Conservation (phyloP, 2,113 vertebrate genomes). For the Xiphophorus hellerii region DNA sequence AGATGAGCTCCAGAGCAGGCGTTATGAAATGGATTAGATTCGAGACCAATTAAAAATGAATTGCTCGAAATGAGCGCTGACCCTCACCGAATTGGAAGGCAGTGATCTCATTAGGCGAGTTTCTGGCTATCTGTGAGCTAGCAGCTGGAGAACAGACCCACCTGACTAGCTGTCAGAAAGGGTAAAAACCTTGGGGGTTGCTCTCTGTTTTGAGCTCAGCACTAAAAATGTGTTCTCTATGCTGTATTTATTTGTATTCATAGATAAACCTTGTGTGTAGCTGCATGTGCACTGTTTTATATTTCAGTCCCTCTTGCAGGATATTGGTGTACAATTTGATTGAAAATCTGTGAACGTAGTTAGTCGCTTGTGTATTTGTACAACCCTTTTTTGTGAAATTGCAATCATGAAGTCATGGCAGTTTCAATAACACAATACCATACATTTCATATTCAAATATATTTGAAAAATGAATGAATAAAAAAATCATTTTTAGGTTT, state of each 20-base stretch:
- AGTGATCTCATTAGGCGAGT: conserved; percentile 76
- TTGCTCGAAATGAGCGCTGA: conserved; percentile 76
- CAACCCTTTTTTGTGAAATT: neutral
- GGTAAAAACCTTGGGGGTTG: conserved; percentile 54
- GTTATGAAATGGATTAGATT: conserved; percentile 79
- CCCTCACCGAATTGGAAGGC: conserved; percentile 75
- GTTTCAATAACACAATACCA: neutral
- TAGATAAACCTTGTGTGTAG: neutral
- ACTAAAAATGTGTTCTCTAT: conserved; percentile 25
- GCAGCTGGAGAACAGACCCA: conserved; percentile 63
- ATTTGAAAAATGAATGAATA: neutral
- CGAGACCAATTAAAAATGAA: conserved; percentile 83
- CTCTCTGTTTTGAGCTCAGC: conserved; percentile 37
- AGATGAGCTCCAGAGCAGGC: conserved; percentile 72
- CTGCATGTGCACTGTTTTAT: neutral
- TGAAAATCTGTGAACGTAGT: neutral
- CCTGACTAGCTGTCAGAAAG: conserved; percentile 59
- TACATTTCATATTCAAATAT: neutral
- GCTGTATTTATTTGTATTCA: neutral
- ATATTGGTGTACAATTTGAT: neutral
- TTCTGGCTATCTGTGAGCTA: conserved; percentile 58
- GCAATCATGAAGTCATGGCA: neutral
- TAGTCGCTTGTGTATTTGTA: neutral
- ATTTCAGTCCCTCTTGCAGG: neutral
- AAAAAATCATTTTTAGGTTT: neutral